Base-by-base conservation (phyloP, 2,888 invertebrate species). In the Ephialtes manifestator region DNA sequence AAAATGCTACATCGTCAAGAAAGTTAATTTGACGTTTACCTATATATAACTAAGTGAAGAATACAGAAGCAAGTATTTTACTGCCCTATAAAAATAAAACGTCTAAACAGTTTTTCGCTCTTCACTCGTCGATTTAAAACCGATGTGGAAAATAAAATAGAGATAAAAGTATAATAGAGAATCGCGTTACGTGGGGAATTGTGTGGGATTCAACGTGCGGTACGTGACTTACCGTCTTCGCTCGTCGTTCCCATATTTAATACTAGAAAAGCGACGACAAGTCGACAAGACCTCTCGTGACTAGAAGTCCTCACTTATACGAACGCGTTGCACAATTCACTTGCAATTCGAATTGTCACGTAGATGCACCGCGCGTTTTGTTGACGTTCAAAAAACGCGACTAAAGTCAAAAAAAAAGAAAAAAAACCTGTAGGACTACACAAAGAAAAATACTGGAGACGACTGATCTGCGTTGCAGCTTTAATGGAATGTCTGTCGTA, bases 221-320 rank as follows among this genome's bases (percentile, higher is more conserved):
- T 67, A 82, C 77, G 72, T 60, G 65, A 77, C 65, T 82, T 35
- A 67, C 77, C 71, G 24, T 71, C 48, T 5, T 65, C 28, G 10
- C 24, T 43, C 55, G 20, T 48, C 63, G 43, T 43, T 70, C 24
- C 43, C 70, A 43, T 70, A 58, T 58, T 18, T n/a, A 63, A 67
- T 48, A 39, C 20, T 67, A 35, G 55, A 65, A 81, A 74, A 81
- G 28, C 58, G 24, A 60, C 15, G 60, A 28, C 31, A 15, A 55
- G 28, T 58, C 28, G 58, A 60, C n/a, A 55, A 55, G 55, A 13
- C 11, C 20, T 53, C 2, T 53, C 53, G 18, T 18, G 63, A 31
- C 13, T 79, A 10, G 31, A 35, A 48, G 24, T 35, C 63, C 43
- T 79, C 20, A 8, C 53, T 53, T 51, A 7, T 51, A 5, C 20